A percentile compares a stretch with the other conserved stretches of the same genome.
phyloP scores from a whole-genome alignment of 2,888 invertebrate species.

The Nasonia oneida region DNA sequence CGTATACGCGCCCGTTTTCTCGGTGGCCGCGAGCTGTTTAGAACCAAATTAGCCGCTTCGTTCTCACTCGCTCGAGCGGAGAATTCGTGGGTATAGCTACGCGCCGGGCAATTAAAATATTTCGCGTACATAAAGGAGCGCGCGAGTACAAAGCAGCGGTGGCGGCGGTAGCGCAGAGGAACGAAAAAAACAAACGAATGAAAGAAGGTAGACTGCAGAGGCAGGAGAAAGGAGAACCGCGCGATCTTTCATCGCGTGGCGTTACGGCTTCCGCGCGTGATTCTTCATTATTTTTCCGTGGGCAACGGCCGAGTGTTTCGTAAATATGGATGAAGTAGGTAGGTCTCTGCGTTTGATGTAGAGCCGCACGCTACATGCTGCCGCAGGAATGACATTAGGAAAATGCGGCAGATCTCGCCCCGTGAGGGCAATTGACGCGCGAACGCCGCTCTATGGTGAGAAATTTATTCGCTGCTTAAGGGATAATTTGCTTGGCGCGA shows the following conservation, averaged over 20 bases:
- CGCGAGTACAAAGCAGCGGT: not conserved
- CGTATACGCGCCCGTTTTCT: not conserved
- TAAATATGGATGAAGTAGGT: constrained; percentile 59
- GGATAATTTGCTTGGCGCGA: constrained; percentile 28
- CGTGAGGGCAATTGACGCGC: constrained; percentile 9
- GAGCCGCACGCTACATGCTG: constrained; percentile 12
- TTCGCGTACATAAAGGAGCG: constrained; percentile 59
- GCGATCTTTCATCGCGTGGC: constrained; percentile 46
- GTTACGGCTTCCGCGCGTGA: constrained; percentile 58
- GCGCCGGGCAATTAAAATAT: constrained; percentile 67
- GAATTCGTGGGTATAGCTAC: constrained; percentile 39
- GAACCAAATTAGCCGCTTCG: constrained; percentile 67
- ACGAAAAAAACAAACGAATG: not conserved
- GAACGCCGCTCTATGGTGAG: constrained; percentile 10
- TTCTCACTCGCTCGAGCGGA: constrained; percentile 66
- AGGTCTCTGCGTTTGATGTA: constrained; percentile 49
- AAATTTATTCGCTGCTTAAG: constrained; percentile 43
- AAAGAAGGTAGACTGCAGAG: not conserved
- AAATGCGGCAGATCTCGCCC: not conserved
- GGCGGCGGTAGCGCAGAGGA: not conserved
- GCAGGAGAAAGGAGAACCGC: constrained; percentile 54
- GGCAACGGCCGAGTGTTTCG: constrained; percentile 52
- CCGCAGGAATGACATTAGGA: constrained; percentile 9
- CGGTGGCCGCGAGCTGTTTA: constrained; percentile 56
- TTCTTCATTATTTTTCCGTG: constrained; percentile 4